phyloP scores from a whole-genome alignment of 92 coral and sea anemone species.

The Chrysogorgia sp. region DNA sequence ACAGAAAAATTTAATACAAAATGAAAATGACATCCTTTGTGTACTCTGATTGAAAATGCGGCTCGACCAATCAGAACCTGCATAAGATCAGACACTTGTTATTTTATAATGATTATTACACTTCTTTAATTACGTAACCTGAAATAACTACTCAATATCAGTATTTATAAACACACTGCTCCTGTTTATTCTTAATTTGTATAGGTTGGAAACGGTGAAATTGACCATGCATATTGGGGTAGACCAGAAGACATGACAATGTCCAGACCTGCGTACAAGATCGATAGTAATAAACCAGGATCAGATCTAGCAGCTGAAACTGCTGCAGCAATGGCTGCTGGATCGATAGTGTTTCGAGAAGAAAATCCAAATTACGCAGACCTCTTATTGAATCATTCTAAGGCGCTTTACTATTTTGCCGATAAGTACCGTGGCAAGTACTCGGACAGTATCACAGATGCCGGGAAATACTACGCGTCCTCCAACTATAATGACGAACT shows the following conservation, averaged over 20 bases:
- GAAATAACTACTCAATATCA: too few species aligned
- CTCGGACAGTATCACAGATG: slow-evolving; percentile 74
- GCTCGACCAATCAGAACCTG: too few species aligned
- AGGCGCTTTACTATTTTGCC: slow-evolving; percentile 79
- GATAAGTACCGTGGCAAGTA: slow-evolving; percentile 77
- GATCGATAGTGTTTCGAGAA: slow-evolving; percentile 72
- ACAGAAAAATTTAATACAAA: too few species aligned
- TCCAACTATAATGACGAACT: slow-evolving; percentile 76
- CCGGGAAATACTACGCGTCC: slow-evolving; percentile 65
- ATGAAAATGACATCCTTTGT: not conserved
- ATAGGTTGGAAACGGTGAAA: slow-evolving; percentile 80
- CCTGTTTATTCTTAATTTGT: not conserved
- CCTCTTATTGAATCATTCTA: slow-evolving; percentile 68
- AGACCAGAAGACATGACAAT: slow-evolving; percentile 94
- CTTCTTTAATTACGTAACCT: too few species aligned
- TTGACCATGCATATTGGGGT: slow-evolving; percentile 85
- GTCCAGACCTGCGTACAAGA: slow-evolving; percentile 82
- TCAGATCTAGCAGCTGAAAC: slow-evolving; percentile 94
- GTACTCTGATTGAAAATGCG: not conserved
- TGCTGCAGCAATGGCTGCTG: slow-evolving; percentile 93
- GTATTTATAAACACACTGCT: too few species aligned
- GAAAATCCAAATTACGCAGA: slow-evolving; percentile 61
- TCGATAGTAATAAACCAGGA: slow-evolving; percentile 72
- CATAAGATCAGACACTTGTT: too few species aligned
- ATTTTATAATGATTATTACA: too few species aligned